phyloP scores from a whole-genome alignment of 2,888 invertebrate genomes.

The Conomelus anceps region DNA sequence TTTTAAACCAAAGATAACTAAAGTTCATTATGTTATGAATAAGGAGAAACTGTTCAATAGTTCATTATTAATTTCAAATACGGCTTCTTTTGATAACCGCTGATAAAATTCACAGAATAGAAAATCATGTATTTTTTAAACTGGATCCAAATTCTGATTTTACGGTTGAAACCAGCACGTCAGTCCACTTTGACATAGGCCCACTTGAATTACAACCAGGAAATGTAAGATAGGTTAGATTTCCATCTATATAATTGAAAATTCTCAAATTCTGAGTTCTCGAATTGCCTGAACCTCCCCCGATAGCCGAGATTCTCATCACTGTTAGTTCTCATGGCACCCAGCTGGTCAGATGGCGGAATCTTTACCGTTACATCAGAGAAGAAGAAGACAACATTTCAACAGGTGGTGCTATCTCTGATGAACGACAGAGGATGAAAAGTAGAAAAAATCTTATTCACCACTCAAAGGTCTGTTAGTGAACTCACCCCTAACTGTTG shows the following conservation, averaged over 20 bases:
- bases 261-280: not conserved
- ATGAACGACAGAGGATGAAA: not conserved
- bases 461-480: not conserved
- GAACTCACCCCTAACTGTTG: not conserved
- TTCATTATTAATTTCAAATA: too few species aligned
- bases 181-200: too few species aligned
- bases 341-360: not conserved
- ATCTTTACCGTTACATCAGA: not conserved
- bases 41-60: too few species aligned
- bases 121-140: too few species aligned
- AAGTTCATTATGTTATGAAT: too few species aligned
- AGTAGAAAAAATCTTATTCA: not conserved
- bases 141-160: too few species aligned
- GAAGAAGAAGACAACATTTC: not conserved
- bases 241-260: not conserved
- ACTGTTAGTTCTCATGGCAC: not conserved
- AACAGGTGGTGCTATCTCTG: not conserved
- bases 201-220: too few species aligned
- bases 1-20: too few species aligned
- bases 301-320: too few species aligned
- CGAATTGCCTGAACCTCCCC: not conserved
- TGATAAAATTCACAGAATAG: too few species aligned
- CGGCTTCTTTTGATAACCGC: too few species aligned
- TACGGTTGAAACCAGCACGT: too few species aligned
- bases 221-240: not conserved